Percentiles rank a stretch among this genome's conserved stretches.
phyloP scores from a whole-genome alignment of 2,113 vertebrate species.

The Zosterops hypoxanthus region DNA sequence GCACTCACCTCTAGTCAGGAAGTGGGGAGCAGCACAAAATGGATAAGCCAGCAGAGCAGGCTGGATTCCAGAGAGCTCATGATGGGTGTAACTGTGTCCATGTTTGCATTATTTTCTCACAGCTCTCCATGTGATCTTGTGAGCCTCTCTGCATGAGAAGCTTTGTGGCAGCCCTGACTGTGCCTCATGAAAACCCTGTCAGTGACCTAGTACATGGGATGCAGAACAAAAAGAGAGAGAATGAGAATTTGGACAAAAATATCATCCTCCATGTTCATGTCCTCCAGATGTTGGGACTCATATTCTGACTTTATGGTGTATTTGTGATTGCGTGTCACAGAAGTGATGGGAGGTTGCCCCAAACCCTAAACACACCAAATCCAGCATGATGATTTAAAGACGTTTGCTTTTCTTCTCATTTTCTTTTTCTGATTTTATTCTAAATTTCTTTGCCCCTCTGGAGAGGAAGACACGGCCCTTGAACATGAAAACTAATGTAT shows the following conservation, averaged over 20 bases:
- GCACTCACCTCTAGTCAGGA: neutral
- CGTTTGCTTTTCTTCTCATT: accelerated
- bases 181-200: neutral
- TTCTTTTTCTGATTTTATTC: neutral
- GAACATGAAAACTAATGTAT: neutral
- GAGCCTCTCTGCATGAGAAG: neutral
- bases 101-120: neutral
- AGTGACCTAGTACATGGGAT: neutral
- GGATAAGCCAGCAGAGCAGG: neutral
- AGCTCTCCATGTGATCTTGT: neutral
- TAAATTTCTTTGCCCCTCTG: neutral
- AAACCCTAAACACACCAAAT: neutral
- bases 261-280: neutral
- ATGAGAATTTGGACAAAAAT: neutral
- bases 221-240: neutral
- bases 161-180: neutral
- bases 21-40: neutral
- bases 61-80: neutral
- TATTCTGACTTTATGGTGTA: neutral
- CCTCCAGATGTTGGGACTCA: neutral
- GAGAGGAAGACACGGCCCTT: neutral
- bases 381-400: neutral
- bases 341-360: neutral
- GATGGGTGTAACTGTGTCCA: neutral
- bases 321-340: neutral